phyloP scores from a whole-genome alignment of 2,797 vertebrate genomes.

The Eulemur albifrons region DNA sequence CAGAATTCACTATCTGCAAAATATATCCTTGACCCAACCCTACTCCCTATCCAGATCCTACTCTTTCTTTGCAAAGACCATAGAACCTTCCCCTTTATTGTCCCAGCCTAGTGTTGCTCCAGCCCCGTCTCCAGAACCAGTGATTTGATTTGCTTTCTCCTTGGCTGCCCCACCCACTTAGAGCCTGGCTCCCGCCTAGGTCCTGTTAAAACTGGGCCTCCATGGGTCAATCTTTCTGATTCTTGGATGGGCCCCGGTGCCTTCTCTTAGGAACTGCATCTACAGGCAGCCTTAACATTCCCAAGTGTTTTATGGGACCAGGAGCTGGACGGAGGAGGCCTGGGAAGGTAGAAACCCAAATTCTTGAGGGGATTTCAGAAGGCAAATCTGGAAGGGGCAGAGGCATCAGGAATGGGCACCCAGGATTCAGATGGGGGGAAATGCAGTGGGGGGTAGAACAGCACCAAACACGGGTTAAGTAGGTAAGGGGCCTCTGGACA shows the following conservation, averaged over 20 bases:
- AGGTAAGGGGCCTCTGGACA: not conserved
- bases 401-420: not conserved
- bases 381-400: not conserved
- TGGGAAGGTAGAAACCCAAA: not conserved
- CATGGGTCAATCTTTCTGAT: not conserved
- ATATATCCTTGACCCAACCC: not conserved
- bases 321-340: not conserved
- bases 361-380: not conserved
- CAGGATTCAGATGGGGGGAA: not conserved
- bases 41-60: not conserved
- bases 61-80: not conserved
- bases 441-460: not conserved
- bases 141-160: not conserved
- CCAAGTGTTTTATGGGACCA: not conserved
- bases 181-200: not conserved
- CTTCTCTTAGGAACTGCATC: not conserved
- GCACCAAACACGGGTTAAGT: not conserved
- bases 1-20: not conserved
- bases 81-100: not conserved
- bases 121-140: not conserved
- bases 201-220: not conserved
- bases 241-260: not conserved
- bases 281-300: not conserved
- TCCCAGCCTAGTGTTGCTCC: not conserved
- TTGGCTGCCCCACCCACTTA: not conserved